These are phyloP conservation scores for Australoheros scitulus DNA, from an alignment of 2,113 vertebrate species.

Conservation along the genomic window DNA sequence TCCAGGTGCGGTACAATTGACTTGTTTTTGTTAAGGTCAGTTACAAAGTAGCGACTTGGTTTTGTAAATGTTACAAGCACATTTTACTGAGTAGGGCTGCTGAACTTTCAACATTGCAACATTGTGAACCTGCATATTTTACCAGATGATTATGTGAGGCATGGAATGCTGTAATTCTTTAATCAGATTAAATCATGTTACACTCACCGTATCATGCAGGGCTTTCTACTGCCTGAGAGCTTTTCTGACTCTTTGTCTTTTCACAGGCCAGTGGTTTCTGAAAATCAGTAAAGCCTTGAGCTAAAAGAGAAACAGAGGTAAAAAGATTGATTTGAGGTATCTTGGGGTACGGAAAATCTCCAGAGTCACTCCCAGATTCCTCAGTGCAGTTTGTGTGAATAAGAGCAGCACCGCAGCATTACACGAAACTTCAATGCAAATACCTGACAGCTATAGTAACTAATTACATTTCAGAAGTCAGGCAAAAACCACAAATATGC, in stretches of 20 bases:
- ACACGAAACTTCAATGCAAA: neutral
- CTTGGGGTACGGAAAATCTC: neutral
- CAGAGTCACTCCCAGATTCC: neutral
- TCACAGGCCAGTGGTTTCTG: neutral
- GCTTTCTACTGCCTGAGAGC: slow-evolving; percentile 49
- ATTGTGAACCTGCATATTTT: slow-evolving; percentile 43
- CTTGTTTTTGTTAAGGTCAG: slow-evolving; percentile 7
- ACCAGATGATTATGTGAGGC: slow-evolving; percentile 45
- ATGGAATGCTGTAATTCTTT: slow-evolving; percentile 79
- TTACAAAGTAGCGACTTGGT: neutral
- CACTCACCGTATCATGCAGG: slow-evolving; percentile 46
- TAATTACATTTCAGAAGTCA: neutral
- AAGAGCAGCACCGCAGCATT: neutral
- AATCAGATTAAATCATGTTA: slow-evolving; percentile 77
- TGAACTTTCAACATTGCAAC: slow-evolving; percentile 54
- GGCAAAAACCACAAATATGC: neutral
- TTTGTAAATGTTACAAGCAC: neutral
- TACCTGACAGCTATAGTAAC: slow-evolving; percentile 1
- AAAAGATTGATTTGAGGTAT: neutral
- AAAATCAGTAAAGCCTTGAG: neutral
- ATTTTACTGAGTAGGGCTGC: neutral
- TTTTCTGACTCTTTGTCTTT: slow-evolving; percentile 30
- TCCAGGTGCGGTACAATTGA: neutral
- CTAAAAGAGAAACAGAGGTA: neutral
- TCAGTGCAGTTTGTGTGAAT: neutral